These are phyloP conservation scores for Ciconia stormi DNA, from an alignment of 2,113 vertebrate genomes.

Conservation along the genomic window DNA sequence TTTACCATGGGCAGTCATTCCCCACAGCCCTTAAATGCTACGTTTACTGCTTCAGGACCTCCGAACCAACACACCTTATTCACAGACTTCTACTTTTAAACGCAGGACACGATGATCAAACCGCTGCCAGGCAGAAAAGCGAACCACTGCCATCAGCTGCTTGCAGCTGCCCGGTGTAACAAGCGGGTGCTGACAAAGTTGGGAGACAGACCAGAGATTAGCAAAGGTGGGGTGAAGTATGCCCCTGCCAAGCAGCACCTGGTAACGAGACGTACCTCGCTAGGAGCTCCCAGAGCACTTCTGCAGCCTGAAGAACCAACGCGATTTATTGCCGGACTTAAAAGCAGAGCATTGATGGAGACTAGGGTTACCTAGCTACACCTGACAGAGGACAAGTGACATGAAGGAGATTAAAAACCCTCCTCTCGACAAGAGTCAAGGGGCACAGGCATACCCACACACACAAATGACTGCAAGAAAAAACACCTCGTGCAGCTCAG, in stretches of 20 bases:
- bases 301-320: neutral
- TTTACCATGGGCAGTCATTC: neutral
- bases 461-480: neutral
- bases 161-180: neutral
- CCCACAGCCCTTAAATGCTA: neutral
- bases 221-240: neutral
- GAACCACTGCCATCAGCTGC: neutral
- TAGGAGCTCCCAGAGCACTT: neutral
- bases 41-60: neutral
- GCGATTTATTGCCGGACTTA: neutral
- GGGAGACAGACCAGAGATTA: neutral
- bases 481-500: neutral
- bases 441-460: neutral
- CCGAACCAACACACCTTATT: neutral
- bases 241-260: rapidly evolving
- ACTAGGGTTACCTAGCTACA: neutral
- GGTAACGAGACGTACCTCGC: rapidly evolving
- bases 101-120: rapidly evolving
- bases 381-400: neutral
- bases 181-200: neutral
- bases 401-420: neutral
- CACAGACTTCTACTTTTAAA: neutral
- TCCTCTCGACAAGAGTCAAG: neutral
- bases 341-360: neutral
- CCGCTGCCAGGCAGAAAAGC: neutral